Evolutionary conservation across 2,888 invertebrate genomes (phyloP).

Genomic region (Cepaea hortensis): DNA sequence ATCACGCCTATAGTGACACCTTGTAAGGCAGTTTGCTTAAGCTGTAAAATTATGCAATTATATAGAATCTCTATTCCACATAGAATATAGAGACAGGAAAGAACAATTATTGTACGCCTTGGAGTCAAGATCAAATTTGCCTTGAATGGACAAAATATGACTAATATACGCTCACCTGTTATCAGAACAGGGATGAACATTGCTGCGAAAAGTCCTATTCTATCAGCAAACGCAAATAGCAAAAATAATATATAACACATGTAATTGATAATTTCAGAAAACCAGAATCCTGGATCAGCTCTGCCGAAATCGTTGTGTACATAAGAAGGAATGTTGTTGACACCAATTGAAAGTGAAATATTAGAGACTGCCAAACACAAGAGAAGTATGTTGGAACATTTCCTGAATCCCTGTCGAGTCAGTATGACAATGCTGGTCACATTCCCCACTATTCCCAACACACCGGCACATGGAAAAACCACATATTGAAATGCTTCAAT

Average conservation of each 20-base stretch:
- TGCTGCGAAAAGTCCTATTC: neutral
- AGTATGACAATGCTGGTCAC: neutral
- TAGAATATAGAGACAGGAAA: too few relatives aligned
- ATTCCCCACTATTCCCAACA: neutral
- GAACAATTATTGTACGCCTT: too few relatives aligned
- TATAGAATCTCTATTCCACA: too few relatives aligned
- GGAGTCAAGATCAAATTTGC: too few relatives aligned
- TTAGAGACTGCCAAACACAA: neutral
- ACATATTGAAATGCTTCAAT: neutral
- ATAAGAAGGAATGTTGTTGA: neutral
- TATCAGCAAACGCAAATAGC: neutral
- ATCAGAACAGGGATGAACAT: too few relatives aligned
- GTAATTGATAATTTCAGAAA: neutral
- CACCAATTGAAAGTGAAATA: neutral
- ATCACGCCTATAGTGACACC: neutral
- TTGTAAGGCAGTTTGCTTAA: neutral
- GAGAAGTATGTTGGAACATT: conserved; percentile 10
- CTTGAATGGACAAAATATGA: too few relatives aligned
- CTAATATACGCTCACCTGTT: too few relatives aligned
- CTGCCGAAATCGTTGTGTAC: neutral
- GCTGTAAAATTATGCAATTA: neutral
- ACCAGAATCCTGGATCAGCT: neutral
- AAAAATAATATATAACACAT: neutral
- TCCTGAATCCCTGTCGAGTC: neutral
- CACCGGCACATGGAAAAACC: neutral